Conservation (phyloP, 2,797 vertebrate genomes). For the Novumbra hubbsi region DNA sequence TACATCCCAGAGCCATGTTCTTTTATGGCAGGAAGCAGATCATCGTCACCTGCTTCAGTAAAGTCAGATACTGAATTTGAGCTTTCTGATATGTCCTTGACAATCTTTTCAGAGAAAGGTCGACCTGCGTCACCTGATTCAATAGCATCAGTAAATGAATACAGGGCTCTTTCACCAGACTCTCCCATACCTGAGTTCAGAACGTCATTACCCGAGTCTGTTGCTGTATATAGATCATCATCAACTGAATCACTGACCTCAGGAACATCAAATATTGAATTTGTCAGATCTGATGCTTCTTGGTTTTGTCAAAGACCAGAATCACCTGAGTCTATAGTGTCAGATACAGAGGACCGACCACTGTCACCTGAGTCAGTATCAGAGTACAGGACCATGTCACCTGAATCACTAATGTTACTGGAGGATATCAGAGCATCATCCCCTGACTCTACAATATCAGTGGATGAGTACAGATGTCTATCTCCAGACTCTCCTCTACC, state of each 20-base stretch:
- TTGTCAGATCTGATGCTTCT: neutral
- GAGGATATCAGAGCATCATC: constrained; percentile 4
- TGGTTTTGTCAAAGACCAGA: constrained; percentile 11
- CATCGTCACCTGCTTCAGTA: constrained; percentile 22
- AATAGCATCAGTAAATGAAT: constrained; percentile 11
- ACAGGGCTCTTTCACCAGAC: constrained; percentile 11
- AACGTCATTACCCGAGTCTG: neutral
- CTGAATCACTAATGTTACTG: constrained; percentile 18
- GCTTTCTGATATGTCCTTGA: neutral
- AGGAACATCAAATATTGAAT: neutral
- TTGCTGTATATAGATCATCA: constrained; percentile 4
- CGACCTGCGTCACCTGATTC: constrained; percentile 35
- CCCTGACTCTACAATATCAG: constrained; percentile 25
- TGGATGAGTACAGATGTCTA: constrained; percentile 27
- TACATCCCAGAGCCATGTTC: neutral
- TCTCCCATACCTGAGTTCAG: constrained; percentile 15
- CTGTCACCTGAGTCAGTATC: constrained; percentile 14
- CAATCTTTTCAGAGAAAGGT: neutral
- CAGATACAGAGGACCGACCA: constrained; percentile 21
- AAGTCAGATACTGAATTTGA: constrained; percentile 42
- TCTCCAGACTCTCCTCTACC: constrained; percentile 22
- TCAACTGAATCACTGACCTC: constrained; percentile 23
- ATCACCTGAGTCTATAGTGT: constrained; percentile 19
- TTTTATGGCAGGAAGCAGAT: constrained; percentile 5
- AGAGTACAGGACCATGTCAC: constrained; percentile 24